Evolutionary conservation across 2,113 vertebrate species (phyloP).

Genomic region (Psilopogon haemacephalus): DNA sequence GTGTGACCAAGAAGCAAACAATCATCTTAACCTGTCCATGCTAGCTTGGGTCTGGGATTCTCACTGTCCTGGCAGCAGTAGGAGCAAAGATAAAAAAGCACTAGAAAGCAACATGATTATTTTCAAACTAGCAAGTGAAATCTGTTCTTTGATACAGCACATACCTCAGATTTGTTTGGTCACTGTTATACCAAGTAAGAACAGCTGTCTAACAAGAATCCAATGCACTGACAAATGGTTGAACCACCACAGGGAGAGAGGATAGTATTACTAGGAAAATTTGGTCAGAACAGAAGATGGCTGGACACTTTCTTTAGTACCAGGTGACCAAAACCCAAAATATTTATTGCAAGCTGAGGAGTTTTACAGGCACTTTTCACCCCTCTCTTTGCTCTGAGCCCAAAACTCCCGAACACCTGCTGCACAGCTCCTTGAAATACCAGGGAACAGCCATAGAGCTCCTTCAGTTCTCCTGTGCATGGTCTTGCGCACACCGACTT

Average conservation of each 20-base stretch:
- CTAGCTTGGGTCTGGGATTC: neutral
- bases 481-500: neutral
- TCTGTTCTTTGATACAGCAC: neutral
- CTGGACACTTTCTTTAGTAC: neutral
- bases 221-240: neutral
- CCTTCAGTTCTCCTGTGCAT: neutral
- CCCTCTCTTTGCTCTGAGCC: neutral
- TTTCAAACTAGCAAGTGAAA: slow-evolving; percentile 1
- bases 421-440: neutral
- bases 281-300: neutral
- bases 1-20: neutral
- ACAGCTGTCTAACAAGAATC: slow-evolving; percentile 33
- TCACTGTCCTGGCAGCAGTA: neutral
- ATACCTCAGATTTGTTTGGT: neutral
- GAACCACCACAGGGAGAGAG: neutral
- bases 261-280: slow-evolving; percentile 13
- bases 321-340: neutral
- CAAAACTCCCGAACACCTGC: neutral
- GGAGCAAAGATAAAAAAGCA: neutral
- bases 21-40: neutral
- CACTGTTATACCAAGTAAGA: neutral
- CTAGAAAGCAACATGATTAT: neutral
- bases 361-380: neutral
- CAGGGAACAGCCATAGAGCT: neutral
- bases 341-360: neutral